Percentiles rank a stretch among this genome's conserved stretches.
These are phyloP conservation scores for Ganaspis sp. DNA, from an alignment of 1,140 invertebrate genomes.

Conservation along the genomic window DNA sequence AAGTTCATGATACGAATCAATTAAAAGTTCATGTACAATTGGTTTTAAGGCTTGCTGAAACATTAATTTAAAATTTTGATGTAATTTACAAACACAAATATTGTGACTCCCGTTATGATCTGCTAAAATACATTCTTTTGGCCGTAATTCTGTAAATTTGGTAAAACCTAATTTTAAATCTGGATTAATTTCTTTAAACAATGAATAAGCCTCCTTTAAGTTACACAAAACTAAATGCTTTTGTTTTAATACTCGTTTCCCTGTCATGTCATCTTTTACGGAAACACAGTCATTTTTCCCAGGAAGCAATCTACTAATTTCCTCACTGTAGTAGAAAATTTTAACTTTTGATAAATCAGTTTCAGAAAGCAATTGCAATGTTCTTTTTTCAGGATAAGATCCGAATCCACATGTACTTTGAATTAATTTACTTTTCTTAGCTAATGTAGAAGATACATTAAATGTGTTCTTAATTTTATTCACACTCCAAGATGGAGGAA, in stretches of 20 bases:
- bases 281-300: constrained; percentile 21
- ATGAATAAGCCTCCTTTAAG: constrained; percentile 29
- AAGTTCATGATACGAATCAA: no score
- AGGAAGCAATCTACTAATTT: constrained; percentile 34
- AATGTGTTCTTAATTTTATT: not conserved
- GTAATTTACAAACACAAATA: constrained; percentile 38
- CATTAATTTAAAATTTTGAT: constrained; percentile 41
- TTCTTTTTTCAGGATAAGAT: no score
- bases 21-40: not conserved
- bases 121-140: constrained; percentile 33
- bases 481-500: not conserved
- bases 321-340: not conserved
- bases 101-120: constrained; percentile 34
- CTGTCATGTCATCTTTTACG: no score
- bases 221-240: not conserved
- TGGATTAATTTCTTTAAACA: constrained; percentile 23
- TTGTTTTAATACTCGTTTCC: no score
- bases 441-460: not conserved
- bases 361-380: not conserved
- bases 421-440: no score
- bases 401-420: no score
- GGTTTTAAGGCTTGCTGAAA: constrained; percentile 24
- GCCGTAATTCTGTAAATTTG: constrained; percentile 30
- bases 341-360: not conserved
- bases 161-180: constrained; percentile 33